These are phyloP conservation scores for Chaetodon trifasciatus DNA, from an alignment of 2,797 vertebrate genomes.

Conservation along the genomic window DNA sequence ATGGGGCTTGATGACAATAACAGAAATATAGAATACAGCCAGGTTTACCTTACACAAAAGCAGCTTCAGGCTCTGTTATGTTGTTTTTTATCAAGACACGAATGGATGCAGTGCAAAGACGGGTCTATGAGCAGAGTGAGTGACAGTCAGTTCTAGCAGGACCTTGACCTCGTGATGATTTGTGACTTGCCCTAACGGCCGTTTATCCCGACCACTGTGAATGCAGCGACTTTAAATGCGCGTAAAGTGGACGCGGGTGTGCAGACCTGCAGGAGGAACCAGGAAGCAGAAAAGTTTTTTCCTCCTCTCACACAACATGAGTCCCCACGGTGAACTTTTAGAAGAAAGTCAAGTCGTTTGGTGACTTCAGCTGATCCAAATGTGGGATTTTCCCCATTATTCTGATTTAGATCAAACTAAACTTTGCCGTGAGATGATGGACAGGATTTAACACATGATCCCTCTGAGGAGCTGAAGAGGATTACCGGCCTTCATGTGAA, in stretches of 20 bases:
- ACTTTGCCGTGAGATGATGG: conserved; percentile 12
- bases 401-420: conserved; percentile 11
- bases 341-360: background rate
- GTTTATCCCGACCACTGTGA: background rate
- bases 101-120: too few relatives aligned
- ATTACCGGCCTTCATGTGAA: conserved; percentile 22
- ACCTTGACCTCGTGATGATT: background rate
- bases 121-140: background rate
- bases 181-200: background rate
- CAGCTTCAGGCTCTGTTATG: too few relatives aligned
- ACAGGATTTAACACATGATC: background rate
- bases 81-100: too few relatives aligned
- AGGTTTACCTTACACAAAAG: too few relatives aligned
- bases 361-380: background rate
- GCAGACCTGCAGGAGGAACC: background rate
- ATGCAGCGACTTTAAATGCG: background rate
- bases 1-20: too few relatives aligned
- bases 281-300: background rate
- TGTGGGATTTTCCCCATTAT: conserved; percentile 27
- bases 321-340: background rate
- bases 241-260: conserved; percentile 11
- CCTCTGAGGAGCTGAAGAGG: conserved; percentile 8
- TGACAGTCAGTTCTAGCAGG: background rate
- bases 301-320: background rate
- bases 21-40: too few relatives aligned